phyloP scores from a whole-genome alignment of 2,888 invertebrate species.

The Antheraea assamensis region DNA sequence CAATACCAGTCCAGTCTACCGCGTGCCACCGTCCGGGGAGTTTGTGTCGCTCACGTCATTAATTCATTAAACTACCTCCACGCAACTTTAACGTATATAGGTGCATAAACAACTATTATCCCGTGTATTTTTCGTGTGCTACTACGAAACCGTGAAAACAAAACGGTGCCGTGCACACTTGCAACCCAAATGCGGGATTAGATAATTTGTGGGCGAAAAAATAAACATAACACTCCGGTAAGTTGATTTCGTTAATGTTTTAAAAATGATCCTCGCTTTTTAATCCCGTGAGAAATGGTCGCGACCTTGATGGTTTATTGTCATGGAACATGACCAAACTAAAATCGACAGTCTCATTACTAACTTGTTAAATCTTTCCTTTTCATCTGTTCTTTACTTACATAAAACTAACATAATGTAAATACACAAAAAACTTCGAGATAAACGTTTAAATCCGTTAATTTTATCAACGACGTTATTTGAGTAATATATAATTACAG shows the following conservation, averaged over 20 bases:
- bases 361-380: not conserved
- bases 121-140: constrained; percentile 57
- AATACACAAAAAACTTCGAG: not conserved
- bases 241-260: constrained; percentile 60
- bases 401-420: not conserved
- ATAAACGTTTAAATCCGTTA: not conserved
- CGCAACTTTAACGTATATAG: constrained; percentile 55
- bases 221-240: constrained; percentile 75
- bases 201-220: constrained; percentile 63
- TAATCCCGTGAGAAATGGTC: constrained; percentile 36
- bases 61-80: constrained; percentile 38
- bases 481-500: not conserved
- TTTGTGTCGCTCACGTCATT: constrained; percentile 43
- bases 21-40: constrained; percentile 60
- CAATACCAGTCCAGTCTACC: constrained; percentile 50
- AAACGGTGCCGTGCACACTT: constrained; percentile 56
- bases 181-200: constrained; percentile 64
- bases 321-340: constrained; percentile 52
- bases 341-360: constrained; percentile 35
- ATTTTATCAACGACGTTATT: not conserved
- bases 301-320: constrained; percentile 33
- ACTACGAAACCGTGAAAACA: constrained; percentile 50
- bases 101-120: constrained; percentile 55
- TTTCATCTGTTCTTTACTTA: not conserved
- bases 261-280: constrained; percentile 38